Conservation (phyloP, 1,140 invertebrate genomes). For the Drosophila subpulchrella region DNA sequence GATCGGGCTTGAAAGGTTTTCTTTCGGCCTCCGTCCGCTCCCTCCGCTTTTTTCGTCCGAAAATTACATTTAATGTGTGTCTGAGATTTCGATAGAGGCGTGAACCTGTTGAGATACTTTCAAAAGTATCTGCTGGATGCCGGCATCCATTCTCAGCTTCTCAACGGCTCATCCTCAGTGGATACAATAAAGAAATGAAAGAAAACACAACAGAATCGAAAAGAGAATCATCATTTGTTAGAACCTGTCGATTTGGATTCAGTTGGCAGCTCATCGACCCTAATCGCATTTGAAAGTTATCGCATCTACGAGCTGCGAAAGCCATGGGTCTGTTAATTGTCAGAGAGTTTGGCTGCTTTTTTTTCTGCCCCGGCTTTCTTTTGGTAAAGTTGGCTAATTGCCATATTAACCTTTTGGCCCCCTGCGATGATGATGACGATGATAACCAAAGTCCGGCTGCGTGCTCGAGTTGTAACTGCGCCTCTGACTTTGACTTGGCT, state of each 20-base stretch:
- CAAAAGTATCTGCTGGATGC: slow-evolving; percentile 33
- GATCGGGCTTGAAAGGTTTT: slow-evolving; percentile 34
- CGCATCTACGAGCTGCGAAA: slow-evolving; percentile 27
- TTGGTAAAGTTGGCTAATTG: slow-evolving; percentile 70
- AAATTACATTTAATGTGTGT: slow-evolving; percentile 74
- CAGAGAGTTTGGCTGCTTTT: slow-evolving; percentile 17
- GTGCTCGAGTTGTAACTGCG: slow-evolving; percentile 66
- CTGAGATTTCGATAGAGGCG: slow-evolving; percentile 67
- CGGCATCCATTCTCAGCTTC: slow-evolving; percentile 18
- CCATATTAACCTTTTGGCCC: slow-evolving; percentile 77
- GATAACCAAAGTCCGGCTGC: slow-evolving; percentile 54
- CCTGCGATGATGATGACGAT: slow-evolving; percentile 39
- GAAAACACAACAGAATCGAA: not conserved
- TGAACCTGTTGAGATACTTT: slow-evolving; percentile 75
- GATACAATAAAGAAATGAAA: not conserved
- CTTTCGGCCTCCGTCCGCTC: slow-evolving; percentile 23
- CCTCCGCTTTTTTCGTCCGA: slow-evolving; percentile 25
- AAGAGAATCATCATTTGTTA: slow-evolving; percentile 58
- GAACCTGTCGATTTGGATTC: slow-evolving; percentile 66
- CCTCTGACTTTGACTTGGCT: slow-evolving; percentile 19
- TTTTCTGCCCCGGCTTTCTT: slow-evolving; percentile 36
- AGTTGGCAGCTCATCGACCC: slow-evolving; percentile 63
- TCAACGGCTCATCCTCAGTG: slow-evolving; percentile 2
- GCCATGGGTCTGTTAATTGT: slow-evolving; percentile 45
- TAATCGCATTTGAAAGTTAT: slow-evolving; percentile 78